Evolutionary conservation across 2,113 vertebrate species (phyloP).

Genomic region (Xenopus borealis): DNA sequence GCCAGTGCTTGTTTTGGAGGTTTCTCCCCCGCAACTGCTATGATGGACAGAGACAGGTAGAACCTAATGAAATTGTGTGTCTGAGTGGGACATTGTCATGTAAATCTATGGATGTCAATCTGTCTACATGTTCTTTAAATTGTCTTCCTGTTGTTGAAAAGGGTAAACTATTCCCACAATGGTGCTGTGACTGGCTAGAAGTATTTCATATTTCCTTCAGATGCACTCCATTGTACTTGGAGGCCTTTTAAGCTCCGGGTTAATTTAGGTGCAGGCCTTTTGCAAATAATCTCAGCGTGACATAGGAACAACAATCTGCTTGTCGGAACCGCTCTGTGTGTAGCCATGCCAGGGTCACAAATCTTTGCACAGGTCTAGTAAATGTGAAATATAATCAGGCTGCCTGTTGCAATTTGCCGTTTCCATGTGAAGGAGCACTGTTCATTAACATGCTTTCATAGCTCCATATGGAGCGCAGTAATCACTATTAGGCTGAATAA

Average conservation of each 20-base stretch:
- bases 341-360: slow-evolving; percentile 32
- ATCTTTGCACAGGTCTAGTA: not conserved
- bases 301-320: not conserved
- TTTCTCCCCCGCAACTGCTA: too few relatives aligned
- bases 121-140: too few relatives aligned
- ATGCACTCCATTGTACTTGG: not conserved
- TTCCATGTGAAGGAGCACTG: slow-evolving; percentile 18
- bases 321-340: slow-evolving; percentile 1
- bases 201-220: not conserved
- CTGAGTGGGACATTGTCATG: too few relatives aligned
- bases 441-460: slow-evolving; percentile 40
- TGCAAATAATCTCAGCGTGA: slow-evolving; percentile 1
- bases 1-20: too few relatives aligned
- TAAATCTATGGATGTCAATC: too few relatives aligned
- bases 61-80: too few relatives aligned
- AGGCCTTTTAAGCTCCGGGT: not conserved
- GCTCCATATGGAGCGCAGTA: slow-evolving; percentile 34
- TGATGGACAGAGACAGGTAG: too few relatives aligned
- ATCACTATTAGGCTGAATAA: slow-evolving; percentile 43
- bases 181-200: not conserved
- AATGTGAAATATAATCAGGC: slow-evolving; percentile 10
- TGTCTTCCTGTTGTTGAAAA: too few relatives aligned
- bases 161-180: too few relatives aligned
- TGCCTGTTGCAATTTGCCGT: slow-evolving; percentile 37
- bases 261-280: not conserved